These are phyloP conservation scores for Anastatus disparis DNA, from an alignment of 1,140 invertebrate species.

Conservation along the genomic window DNA sequence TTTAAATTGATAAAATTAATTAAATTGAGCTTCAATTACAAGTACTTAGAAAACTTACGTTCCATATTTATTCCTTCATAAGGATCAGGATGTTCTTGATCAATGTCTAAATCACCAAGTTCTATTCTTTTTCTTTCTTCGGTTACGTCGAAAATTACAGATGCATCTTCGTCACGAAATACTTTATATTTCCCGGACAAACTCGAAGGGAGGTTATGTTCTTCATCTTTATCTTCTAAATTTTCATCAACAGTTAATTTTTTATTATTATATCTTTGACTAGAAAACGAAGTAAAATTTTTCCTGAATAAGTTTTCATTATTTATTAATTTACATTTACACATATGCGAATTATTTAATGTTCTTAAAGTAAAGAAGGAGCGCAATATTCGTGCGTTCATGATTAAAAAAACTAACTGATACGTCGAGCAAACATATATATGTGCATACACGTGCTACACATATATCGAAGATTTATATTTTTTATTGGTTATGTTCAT, in stretches of 20 bases:
- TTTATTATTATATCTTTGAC: not conserved
- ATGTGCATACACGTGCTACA: too few species aligned
- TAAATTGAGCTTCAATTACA: not conserved
- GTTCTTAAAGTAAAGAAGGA: constrained; percentile 42
- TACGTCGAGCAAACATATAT: too few species aligned
- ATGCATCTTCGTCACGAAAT: constrained; percentile 73
- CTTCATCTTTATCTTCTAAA: constrained; percentile 10
- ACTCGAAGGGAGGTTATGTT: constrained; percentile 45
- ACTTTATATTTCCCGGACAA: constrained; percentile 68
- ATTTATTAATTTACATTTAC: constrained; percentile 38
- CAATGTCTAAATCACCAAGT: constrained; percentile 55
- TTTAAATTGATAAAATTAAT: not conserved
- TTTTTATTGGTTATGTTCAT: not conserved
- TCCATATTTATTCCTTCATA: constrained; percentile 65
- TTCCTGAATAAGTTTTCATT: constrained; percentile 26
- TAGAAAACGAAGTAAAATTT: constrained; percentile 38
- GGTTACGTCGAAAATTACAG: constrained; percentile 74
- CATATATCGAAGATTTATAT: not conserved
- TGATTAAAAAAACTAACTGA: constrained; percentile 32
- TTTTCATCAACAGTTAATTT: constrained; percentile 20
- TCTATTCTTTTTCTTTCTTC: constrained; percentile 69
- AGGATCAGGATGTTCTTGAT: constrained; percentile 58
- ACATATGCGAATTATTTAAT: constrained; percentile 37
- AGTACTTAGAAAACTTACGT: constrained; percentile 62
- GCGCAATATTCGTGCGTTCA: constrained; percentile 43